A percentile compares a stretch with the other conserved stretches of the same genome.
Conservation (phyloP, 1,140 invertebrate species). For the Anadara kagoshimensis region DNA sequence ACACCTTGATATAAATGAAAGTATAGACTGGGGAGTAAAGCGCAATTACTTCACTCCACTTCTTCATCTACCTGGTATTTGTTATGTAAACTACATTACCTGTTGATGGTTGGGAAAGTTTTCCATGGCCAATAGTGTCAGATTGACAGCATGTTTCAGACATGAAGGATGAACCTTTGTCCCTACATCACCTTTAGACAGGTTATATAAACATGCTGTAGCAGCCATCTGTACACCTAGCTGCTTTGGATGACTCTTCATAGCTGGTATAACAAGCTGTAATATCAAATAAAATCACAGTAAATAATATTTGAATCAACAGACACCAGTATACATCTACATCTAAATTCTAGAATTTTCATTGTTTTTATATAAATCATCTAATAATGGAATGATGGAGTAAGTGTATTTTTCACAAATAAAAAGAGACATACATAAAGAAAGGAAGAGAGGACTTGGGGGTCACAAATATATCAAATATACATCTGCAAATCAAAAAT, state of each 20-base stretch:
- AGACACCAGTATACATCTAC: background rate
- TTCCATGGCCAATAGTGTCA: slow-evolving; percentile 84
- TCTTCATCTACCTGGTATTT: too few species aligned
- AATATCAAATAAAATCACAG: slow-evolving; percentile 38
- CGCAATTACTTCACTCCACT: too few species aligned
- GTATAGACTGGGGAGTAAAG: too few species aligned
- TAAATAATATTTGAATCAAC: background rate
- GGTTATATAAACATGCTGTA: slow-evolving; percentile 87
- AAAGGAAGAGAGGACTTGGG: too few species aligned
- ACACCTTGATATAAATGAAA: too few species aligned
- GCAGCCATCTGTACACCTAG: slow-evolving; percentile 86
- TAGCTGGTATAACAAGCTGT: slow-evolving; percentile 81
- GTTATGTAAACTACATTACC: slow-evolving; percentile 52
- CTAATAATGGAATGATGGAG: background rate
- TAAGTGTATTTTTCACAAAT: too few species aligned
- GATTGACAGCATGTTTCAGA: slow-evolving; percentile 81
- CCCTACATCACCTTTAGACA: slow-evolving; percentile 82
- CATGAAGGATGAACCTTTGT: slow-evolving; percentile 81
- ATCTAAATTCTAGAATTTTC: background rate
- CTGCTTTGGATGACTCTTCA: slow-evolving; percentile 81
- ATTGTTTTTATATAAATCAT: background rate
- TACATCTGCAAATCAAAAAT: too few species aligned
- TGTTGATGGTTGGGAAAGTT: slow-evolving; percentile 81
- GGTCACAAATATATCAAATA: too few species aligned
- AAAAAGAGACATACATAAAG: too few species aligned